Percentiles rank a stretch among this genome's conserved stretches.
These are phyloP conservation scores for Sinocyclocheilus anophthalmus DNA, from an alignment of 2,113 vertebrate genomes.

Conservation along the genomic window DNA sequence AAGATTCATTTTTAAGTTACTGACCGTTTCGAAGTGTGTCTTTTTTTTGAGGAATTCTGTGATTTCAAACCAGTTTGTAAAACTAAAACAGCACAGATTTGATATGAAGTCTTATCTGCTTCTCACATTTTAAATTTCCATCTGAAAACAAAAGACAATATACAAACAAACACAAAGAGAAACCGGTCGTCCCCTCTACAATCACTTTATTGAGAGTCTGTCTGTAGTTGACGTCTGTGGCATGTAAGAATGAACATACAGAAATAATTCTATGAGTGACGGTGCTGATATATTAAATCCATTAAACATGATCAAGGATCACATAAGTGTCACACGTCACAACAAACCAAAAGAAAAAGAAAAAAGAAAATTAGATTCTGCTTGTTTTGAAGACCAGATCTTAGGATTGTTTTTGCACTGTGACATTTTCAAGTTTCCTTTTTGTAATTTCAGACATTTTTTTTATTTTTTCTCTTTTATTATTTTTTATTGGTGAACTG, in stretches of 20 bases:
- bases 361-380: background rate
- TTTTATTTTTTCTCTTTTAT: no score
- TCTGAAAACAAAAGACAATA: background rate
- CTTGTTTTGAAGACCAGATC: background rate
- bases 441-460: no score
- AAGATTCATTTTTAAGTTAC: no score
- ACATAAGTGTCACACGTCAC: background rate
- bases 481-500: no score
- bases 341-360: background rate
- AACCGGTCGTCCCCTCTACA: background rate
- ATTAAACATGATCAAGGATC: background rate
- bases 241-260: background rate
- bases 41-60: background rate
- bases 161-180: background rate
- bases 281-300: background rate
- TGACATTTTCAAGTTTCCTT: background rate
- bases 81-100: background rate
- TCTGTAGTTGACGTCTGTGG: background rate
- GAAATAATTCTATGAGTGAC: background rate
- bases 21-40: no score
- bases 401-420: background rate
- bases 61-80: background rate
- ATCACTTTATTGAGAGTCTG: conserved; percentile 1
- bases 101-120: background rate
- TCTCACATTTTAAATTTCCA: background rate